Percentiles rank a stretch among this genome's conserved stretches.
Conservation (phyloP, 1,140 invertebrate species). For the Sarcophaga bullata region DNA sequence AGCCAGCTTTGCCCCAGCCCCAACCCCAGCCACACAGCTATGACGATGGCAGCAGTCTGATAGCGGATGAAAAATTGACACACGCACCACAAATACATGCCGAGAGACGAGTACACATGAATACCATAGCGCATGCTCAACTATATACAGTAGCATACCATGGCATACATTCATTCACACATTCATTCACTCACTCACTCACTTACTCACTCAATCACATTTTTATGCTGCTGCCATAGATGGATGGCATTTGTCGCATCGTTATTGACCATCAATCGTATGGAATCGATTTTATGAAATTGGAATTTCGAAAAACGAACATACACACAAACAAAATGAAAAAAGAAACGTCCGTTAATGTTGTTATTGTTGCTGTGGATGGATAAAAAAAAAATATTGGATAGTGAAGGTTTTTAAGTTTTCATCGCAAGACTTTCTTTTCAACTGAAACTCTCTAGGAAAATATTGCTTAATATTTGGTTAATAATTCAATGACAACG, state of each 20-base stretch:
- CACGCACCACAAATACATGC: background rate
- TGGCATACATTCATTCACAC: background rate
- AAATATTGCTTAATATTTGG: no score
- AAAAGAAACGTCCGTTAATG: background rate
- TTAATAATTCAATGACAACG: no score
- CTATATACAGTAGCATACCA: background rate
- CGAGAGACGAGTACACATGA: background rate
- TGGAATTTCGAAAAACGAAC: background rate
- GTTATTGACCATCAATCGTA: constrained; percentile 36
- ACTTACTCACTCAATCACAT: no score
- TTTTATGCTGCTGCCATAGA: constrained; percentile 8
- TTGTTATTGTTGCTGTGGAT: constrained; percentile 14
- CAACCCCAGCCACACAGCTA: background rate
- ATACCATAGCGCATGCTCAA: background rate
- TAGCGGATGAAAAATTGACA: constrained; percentile 34
- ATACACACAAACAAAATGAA: background rate
- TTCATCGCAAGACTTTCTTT: constrained; percentile 26
- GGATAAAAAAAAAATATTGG: background rate
- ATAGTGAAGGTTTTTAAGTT: background rate
- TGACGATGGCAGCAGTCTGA: constrained; percentile 1
- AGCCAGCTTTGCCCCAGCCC: background rate
- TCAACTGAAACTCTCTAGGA: constrained; percentile 3
- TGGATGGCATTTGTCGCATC: constrained; percentile 34
- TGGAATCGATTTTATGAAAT: background rate
- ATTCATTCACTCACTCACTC: no score